Conservation (phyloP, 2,113 vertebrate species). For the Chlorodrepanis virens region DNA sequence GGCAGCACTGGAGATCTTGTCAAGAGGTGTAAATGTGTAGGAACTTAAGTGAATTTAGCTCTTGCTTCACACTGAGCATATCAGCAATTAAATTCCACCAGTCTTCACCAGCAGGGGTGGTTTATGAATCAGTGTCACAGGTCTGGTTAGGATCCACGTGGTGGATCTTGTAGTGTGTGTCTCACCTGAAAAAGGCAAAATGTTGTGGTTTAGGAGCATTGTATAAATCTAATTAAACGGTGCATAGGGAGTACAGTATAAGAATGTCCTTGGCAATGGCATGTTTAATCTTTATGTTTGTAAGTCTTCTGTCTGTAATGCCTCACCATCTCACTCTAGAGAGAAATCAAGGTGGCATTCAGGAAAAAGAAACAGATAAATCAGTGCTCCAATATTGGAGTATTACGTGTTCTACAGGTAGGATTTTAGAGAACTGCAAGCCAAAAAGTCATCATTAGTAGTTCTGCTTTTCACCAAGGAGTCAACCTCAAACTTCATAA, state of each 20-base stretch:
- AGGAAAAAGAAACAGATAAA: conserved; percentile 33
- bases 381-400: neutral
- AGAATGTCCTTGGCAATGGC: neutral
- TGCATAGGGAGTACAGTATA: neutral
- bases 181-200: neutral
- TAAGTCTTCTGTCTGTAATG: neutral
- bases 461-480: conserved; percentile 24
- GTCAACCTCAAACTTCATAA: neutral
- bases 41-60: neutral
- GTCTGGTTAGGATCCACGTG: neutral
- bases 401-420: neutral
- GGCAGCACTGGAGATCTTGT: neutral
- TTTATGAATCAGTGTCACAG: neutral
- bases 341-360: neutral
- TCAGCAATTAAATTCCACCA: neutral
- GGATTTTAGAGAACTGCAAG: conserved; percentile 22
- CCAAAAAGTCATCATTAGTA: neutral
- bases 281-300: neutral
- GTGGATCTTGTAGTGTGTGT: neutral
- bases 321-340: conserved; percentile 5
- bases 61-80: neutral
- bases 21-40: neutral
- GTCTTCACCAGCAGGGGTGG: neutral
- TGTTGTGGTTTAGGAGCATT: neutral
- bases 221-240: neutral